Conservation (phyloP, 2,888 invertebrate genomes). For the Dryomyza anilis region DNA sequence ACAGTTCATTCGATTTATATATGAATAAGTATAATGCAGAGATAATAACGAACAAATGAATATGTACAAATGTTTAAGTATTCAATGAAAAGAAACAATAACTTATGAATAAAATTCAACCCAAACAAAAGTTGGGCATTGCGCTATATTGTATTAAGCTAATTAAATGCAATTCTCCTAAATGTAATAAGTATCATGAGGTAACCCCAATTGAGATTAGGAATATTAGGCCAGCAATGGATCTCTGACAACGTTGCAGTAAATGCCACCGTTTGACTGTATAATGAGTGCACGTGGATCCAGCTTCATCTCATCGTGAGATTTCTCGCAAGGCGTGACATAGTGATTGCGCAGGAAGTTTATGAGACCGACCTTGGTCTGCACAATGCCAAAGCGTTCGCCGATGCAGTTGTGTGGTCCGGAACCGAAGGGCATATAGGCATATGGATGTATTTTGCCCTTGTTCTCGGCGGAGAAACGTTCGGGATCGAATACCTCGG, state of each 20-base stretch:
- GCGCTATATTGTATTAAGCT: too few species aligned
- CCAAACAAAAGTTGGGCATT: too few species aligned
- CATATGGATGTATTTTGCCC: conserved; percentile 34
- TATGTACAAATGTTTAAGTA: too few species aligned
- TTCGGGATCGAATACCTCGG: conserved; percentile 45
- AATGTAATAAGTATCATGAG: too few species aligned
- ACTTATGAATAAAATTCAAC: too few species aligned
- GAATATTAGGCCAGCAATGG: too few species aligned
- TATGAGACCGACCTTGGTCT: conserved; percentile 44
- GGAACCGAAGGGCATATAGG: conserved; percentile 44
- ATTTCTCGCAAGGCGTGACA: conserved; percentile 38
- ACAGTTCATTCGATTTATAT: too few species aligned
- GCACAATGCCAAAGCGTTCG: conserved; percentile 45
- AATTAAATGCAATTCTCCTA: too few species aligned
- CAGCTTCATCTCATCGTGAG: conserved; percentile 34
- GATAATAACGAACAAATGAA: too few species aligned
- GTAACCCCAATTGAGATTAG: too few species aligned
- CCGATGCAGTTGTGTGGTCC: conserved; percentile 50
- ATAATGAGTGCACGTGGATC: conserved; percentile 39
- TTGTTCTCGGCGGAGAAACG: conserved; percentile 44
- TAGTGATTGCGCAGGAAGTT: conserved; percentile 46
- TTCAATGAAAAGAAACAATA: too few species aligned
- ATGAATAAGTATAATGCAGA: too few species aligned
- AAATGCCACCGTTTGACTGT: conserved; percentile 40
- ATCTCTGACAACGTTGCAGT: conserved; percentile 38